Evolutionary conservation across 1,140 invertebrate species (phyloP), one percentile per base, ranked within the genome.

Genomic region (Parapsyche elsis): DNA sequence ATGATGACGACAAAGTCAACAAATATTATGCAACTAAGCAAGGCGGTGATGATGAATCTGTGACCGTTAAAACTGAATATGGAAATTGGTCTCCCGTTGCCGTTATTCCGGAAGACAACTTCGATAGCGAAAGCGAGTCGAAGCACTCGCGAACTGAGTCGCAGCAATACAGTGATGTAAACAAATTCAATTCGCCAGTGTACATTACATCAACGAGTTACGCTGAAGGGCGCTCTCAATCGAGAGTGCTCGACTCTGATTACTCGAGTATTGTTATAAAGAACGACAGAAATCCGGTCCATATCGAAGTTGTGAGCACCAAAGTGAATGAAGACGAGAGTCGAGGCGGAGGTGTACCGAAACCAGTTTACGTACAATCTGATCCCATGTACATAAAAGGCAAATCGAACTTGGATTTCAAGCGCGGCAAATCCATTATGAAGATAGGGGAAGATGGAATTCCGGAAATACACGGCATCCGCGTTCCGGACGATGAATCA

Each of bases 401-500:
- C 78, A 87, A 88, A n/a, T 84, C 88, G 23, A 88, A 89, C 16
- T 87, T 87, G 61, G 85, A 86, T 57, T 87, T 86, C 26, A 91
- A 90, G 83, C 86, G 88, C 49, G 89, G 88, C 9, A 86, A 91
- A 71, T 91, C 90, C 21, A 87, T 92, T 16, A 84, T 92, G 12
- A 88, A 90, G 19, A 84, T 94, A 0, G 94, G 93, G 61, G 86
- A 88, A 4, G 93, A 95, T 84, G 94, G 94, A 0, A 93, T 94
- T 57, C 94, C 94, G 0, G 90, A 95, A 30, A 93, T 96, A 38
- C 93, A 95, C 75, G 95, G 95, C 0, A 90, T 94, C 0, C 90
- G 95, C 75, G 92, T 95, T 19, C 95, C 95, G 0, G 95, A 97
- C 83, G 94, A 95, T 76, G 94, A 95, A 61, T 92, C 92, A 61